phyloP scores from a whole-genome alignment of 2,113 vertebrate genomes.

The Strix uralensis region DNA sequence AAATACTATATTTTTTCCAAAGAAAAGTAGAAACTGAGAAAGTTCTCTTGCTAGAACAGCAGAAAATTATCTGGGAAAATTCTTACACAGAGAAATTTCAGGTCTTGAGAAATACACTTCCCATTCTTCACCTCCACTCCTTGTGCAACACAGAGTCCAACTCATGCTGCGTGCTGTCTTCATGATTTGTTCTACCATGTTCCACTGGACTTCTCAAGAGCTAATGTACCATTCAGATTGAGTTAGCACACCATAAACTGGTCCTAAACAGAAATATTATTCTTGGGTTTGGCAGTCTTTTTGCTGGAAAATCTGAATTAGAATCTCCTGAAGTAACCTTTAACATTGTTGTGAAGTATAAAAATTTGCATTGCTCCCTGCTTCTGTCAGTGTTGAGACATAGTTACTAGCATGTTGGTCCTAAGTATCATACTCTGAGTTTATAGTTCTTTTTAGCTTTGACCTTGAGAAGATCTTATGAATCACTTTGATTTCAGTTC shows the following conservation, averaged over 20 bases:
- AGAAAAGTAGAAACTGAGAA: not conserved
- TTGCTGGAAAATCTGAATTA: not conserved
- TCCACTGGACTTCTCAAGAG: not conserved
- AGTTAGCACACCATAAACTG: not conserved
- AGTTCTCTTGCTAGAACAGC: not conserved
- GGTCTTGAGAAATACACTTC: not conserved
- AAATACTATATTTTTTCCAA: not conserved
- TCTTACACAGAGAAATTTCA: not conserved
- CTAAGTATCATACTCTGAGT: not conserved
- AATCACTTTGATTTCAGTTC: constrained; percentile 2
- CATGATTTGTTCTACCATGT: not conserved
- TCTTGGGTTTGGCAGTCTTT: not conserved
- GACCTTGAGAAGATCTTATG: not conserved
- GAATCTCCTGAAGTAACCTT: not conserved
- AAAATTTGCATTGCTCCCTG: not conserved
- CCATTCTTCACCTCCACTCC: not conserved
- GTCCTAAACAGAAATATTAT: not conserved
- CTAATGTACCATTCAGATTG: not conserved
- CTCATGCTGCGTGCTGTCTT: not conserved
- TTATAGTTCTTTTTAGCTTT: not conserved
- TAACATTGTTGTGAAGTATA: not conserved
- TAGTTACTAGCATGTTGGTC: not conserved
- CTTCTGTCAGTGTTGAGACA: not conserved
- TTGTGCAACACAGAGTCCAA: not conserved
- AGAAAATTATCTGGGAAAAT: not conserved